Evolutionary conservation across 2,113 vertebrate species (phyloP).

Genomic region (Anthoscopus minutus): DNA sequence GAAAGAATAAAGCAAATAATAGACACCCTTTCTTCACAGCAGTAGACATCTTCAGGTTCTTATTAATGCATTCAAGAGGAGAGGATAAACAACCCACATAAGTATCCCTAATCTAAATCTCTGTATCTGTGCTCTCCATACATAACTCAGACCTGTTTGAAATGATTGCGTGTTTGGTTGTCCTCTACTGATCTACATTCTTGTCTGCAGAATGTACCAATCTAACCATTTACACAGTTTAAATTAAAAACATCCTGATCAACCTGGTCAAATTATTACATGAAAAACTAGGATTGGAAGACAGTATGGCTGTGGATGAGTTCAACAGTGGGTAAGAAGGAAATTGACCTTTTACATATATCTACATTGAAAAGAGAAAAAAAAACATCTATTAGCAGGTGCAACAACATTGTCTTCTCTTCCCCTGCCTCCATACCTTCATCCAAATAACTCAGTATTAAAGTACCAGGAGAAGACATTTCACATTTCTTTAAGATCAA

Average conservation of each 20-base stretch:
- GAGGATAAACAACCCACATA: background rate
- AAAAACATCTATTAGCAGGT: background rate
- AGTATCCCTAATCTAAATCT: background rate
- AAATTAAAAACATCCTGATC: background rate
- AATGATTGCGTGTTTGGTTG: background rate
- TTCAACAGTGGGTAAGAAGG: background rate
- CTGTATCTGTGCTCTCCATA: background rate
- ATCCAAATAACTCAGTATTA: conserved; percentile 43
- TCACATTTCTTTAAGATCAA: conserved; percentile 64
- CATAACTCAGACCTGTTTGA: background rate
- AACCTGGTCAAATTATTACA: background rate
- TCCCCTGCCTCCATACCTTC: background rate
- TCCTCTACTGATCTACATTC: background rate
- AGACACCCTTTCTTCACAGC: background rate
- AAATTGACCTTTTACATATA: background rate
- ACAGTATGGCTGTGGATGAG: background rate
- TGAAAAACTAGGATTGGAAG: background rate
- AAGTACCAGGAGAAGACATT: conserved; percentile 54
- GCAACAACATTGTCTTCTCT: background rate
- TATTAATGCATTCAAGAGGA: background rate
- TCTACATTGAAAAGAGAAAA: background rate
- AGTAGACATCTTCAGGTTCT: background rate
- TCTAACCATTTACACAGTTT: background rate
- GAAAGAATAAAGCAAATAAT: background rate
- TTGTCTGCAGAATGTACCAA: background rate